Evolutionary conservation across 2,888 invertebrate genomes (phyloP).

Genomic region (Ophioninae sp.): DNA sequence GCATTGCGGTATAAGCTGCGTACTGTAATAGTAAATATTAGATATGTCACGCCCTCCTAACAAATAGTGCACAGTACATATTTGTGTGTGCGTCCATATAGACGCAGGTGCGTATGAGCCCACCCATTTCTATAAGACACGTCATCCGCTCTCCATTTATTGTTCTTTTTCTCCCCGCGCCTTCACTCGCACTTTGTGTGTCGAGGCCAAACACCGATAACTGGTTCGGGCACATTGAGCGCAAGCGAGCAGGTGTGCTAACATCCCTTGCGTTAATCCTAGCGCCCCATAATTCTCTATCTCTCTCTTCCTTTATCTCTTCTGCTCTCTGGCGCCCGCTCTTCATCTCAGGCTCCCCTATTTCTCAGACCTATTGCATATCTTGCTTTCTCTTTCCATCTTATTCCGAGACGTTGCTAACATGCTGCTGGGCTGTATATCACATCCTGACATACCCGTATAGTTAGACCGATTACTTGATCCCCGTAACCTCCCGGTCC

Average conservation of each 20-base stretch:
- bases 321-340: constrained; percentile 16
- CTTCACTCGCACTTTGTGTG: constrained; percentile 58
- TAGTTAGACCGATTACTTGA: constrained; percentile 16
- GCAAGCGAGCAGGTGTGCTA: constrained; percentile 75
- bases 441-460: constrained; percentile 31
- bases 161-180: constrained; percentile 50
- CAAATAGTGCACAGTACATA: neutral
- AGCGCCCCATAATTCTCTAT: constrained; percentile 67
- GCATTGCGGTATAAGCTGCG: constrained; percentile 1
- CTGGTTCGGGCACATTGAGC: constrained; percentile 62
- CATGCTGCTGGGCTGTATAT: constrained; percentile 29
- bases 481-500: neutral
- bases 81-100: neutral
- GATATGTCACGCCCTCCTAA: neutral
- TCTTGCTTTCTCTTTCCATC: constrained; percentile 21
- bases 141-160: constrained; percentile 36
- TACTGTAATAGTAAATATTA: neutral
- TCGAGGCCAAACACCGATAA: constrained; percentile 64
- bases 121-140: neutral
- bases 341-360: too few species aligned
- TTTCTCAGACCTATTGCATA: constrained; percentile 23
- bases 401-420: neutral
- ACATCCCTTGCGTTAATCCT: constrained; percentile 77
- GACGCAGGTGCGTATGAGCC: neutral
- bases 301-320: constrained; percentile 25